A percentile compares a stretch with the other conserved stretches of the same genome.
These are phyloP conservation scores for Anthopleura xanthogrammica DNA, from an alignment of 92 coral and sea anemone species.

Conservation along the genomic window DNA sequence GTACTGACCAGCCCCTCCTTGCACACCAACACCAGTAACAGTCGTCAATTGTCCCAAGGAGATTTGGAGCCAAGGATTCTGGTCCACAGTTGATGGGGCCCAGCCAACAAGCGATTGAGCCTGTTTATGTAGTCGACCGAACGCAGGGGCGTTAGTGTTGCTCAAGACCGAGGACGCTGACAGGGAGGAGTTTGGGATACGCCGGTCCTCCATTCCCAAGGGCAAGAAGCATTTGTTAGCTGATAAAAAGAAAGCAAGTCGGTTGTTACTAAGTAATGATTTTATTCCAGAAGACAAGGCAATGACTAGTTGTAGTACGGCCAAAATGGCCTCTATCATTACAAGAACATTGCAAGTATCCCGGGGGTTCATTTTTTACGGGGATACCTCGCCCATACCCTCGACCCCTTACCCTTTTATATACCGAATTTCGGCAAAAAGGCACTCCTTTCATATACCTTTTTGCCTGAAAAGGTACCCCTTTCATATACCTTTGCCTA, in stretches of 20 bases:
- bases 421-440: too few species aligned
- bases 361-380: too few species aligned
- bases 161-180: conserved; percentile 49
- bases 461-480: too few species aligned
- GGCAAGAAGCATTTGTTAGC: conserved; percentile 39
- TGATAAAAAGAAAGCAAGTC: neutral
- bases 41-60: conserved; percentile 37
- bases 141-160: conserved; percentile 36
- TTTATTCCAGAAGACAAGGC: too few species aligned
- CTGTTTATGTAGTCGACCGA: conserved; percentile 44
- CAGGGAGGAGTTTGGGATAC: conserved; percentile 47
- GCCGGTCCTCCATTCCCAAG: conserved; percentile 50
- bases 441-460: too few species aligned
- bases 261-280: neutral
- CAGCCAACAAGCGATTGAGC: conserved; percentile 38
- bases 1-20: conserved; percentile 47
- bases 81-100: conserved; percentile 48
- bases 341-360: too few species aligned
- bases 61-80: conserved; percentile 54
- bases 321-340: too few species aligned
- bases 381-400: too few species aligned
- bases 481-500: too few species aligned
- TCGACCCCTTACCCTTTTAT: too few species aligned
- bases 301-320: too few species aligned
- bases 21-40: conserved; percentile 52